Evolutionary conservation across 2,888 invertebrate genomes (phyloP).

Genomic region (Argyresthia albistria): DNA sequence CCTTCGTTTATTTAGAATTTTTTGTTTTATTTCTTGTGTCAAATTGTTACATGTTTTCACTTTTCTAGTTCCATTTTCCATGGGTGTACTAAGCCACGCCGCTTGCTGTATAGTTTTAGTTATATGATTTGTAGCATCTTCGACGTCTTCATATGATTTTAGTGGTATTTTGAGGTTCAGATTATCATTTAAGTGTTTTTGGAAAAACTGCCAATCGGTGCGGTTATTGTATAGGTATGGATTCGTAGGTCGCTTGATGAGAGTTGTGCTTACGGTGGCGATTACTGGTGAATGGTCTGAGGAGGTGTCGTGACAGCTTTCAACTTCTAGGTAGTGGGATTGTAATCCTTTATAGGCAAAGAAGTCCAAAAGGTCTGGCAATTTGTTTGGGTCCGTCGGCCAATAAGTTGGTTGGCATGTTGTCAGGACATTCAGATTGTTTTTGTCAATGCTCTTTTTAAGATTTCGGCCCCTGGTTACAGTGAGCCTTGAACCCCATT

Average conservation of each 20-base stretch:
- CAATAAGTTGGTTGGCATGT: no score
- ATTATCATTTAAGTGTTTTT: not conserved
- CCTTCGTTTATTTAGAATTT: not conserved
- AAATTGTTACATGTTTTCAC: not conserved
- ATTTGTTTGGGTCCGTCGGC: no score
- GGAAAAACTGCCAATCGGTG: slow-evolving; percentile 3
- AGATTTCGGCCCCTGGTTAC: slow-evolving; percentile 6
- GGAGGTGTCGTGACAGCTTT: not conserved
- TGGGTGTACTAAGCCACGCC: not conserved
- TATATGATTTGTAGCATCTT: not conserved
- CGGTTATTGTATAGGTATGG: not conserved
- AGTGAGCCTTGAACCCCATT: slow-evolving; percentile 9
- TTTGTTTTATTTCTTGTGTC: not conserved
- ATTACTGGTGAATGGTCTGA: slow-evolving; percentile 5
- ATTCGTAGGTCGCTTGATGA: not conserved
- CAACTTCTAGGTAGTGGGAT: not conserved
- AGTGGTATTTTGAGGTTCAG: not conserved
- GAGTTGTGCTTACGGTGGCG: not conserved
- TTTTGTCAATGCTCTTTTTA: no score
- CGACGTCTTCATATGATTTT: not conserved
- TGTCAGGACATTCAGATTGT: no score
- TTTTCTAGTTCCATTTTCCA: not conserved
- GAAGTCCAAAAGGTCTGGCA: slow-evolving; percentile 12
- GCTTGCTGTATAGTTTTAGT: slow-evolving; percentile 1
- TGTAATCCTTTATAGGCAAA: not conserved